phyloP scores from a whole-genome alignment of 2,113 vertebrate species.

The Mugil cephalus region DNA sequence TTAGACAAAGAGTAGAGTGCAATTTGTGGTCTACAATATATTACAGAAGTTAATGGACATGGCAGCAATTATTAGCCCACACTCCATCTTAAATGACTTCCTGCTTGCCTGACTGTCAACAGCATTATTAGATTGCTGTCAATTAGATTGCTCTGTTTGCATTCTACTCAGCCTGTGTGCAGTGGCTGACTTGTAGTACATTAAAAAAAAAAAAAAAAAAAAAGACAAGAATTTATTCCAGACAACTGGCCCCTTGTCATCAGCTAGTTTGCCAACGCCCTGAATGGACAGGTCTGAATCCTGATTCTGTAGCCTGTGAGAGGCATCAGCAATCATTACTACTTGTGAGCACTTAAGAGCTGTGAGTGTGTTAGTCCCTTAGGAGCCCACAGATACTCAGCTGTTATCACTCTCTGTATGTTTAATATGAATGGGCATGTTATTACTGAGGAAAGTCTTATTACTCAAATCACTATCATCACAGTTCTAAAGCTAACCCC shows the following conservation, averaged over 20 bases:
- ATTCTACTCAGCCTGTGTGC: neutral
- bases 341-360: slow-evolving; percentile 59
- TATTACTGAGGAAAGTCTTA: neutral
- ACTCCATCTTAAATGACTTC: slow-evolving; percentile 68
- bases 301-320: slow-evolving; percentile 41
- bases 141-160: slow-evolving; percentile 59
- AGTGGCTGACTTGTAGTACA: neutral
- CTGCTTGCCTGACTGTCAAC: slow-evolving; percentile 70
- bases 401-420: slow-evolving; percentile 30
- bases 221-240: slow-evolving; percentile 5
- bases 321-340: slow-evolving; percentile 49
- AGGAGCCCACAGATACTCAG: slow-evolving; percentile 45
- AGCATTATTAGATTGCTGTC: slow-evolving; percentile 75
- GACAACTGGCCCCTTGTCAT: slow-evolving; percentile 27
- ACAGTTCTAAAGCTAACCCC: too few species aligned
- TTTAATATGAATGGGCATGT: neutral
- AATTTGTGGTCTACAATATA: slow-evolving; percentile 28
- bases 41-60: slow-evolving; percentile 60
- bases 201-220: neutral
- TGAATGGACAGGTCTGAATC: slow-evolving; percentile 46
- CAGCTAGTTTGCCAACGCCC: slow-evolving; percentile 76
- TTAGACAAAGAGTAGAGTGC: slow-evolving; percentile 6
- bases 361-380: slow-evolving; percentile 50
- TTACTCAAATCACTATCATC: too few species aligned
- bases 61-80: slow-evolving; percentile 71